Evolutionary conservation across 2,797 vertebrate species (phyloP).

Genomic region (Denticeps clupeoides): DNA sequence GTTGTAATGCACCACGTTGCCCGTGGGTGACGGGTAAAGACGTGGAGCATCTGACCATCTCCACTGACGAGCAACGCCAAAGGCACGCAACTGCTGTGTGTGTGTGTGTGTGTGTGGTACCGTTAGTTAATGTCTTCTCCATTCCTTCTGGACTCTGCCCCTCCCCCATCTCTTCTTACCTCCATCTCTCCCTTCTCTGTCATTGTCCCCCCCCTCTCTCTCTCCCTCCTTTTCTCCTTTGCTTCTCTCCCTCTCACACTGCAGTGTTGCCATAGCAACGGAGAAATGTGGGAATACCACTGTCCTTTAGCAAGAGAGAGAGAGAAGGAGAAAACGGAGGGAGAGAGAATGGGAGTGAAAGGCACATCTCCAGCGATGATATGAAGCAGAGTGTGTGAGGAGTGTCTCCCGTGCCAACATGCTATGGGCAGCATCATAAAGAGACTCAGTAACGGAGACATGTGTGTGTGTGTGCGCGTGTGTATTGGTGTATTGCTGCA

Average conservation of each 20-base stretch:
- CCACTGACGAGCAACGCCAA: too few relatives aligned
- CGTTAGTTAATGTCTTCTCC: not conserved
- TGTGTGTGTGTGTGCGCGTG: not conserved
- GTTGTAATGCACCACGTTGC: too few relatives aligned
- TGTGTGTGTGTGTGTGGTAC: slow-evolving; percentile 1
- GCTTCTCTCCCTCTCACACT: slow-evolving; percentile 58
- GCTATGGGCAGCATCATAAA: not conserved
- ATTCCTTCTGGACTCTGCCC: not conserved
- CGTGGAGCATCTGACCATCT: too few relatives aligned
- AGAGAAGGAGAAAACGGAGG: slow-evolving; percentile 25
- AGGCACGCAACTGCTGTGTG: too few relatives aligned
- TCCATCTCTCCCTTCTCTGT: slow-evolving; percentile 31
- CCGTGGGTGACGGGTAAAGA: too few relatives aligned
- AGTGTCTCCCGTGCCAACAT: not conserved
- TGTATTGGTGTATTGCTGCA: slow-evolving; percentile 8
- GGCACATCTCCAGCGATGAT: slow-evolving; percentile 6
- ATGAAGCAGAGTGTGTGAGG: slow-evolving; percentile 8
- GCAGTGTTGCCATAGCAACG: slow-evolving; percentile 70
- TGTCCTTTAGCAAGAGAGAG: slow-evolving; percentile 54
- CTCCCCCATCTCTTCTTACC: slow-evolving; percentile 29
- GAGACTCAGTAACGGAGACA: not conserved
- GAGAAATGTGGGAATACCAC: slow-evolving; percentile 73
- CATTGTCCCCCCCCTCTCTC: slow-evolving; percentile 23
- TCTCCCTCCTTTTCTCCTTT: slow-evolving; percentile 38
- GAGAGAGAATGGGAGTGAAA: not conserved